A percentile compares a stretch with the other conserved stretches of the same genome.
Evolutionary conservation across 30 jellyfish, hydroid and myxozoan species (phyloP).

Genomic region (Chrysaora quinquecirrha): DNA sequence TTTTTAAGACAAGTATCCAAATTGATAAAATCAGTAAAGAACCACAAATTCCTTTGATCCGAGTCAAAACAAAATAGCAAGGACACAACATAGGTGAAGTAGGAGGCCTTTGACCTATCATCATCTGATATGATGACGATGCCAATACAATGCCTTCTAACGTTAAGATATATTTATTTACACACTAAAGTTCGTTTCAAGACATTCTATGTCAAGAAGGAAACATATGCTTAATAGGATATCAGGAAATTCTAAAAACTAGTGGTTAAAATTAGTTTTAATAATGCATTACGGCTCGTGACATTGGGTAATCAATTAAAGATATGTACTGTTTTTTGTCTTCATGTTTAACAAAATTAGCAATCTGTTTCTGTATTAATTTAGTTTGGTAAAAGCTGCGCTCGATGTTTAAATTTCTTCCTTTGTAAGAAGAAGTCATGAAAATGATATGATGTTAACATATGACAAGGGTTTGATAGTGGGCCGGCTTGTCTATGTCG

Average conservation of each 20-base stretch:
- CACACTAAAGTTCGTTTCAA: neutral
- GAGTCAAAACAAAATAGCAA: neutral
- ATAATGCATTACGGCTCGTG: neutral
- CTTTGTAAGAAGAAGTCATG: too few species aligned
- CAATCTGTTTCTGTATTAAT: neutral
- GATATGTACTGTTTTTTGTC: neutral
- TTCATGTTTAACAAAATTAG: neutral
- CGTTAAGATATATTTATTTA: neutral
- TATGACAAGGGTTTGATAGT: too few species aligned
- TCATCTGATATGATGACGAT: neutral
- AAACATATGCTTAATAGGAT: slow-evolving; percentile 60
- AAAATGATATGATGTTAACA: too few species aligned
- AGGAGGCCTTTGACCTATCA: neutral
- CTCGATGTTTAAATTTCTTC: too few species aligned
- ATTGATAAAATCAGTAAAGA: neutral
- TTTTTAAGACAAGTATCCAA: neutral
- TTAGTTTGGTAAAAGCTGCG: too few species aligned
- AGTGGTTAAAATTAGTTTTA: neutral
- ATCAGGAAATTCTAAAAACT: slow-evolving; percentile 8
- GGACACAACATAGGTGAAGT: neutral
- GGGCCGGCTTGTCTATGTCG: too few species aligned
- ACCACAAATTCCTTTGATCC: neutral
- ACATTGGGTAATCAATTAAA: neutral
- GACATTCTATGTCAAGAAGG: slow-evolving; percentile 28
- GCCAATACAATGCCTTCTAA: neutral